phyloP scores from a whole-genome alignment of 1,140 invertebrate genomes.

The Eciton burchellii region DNA sequence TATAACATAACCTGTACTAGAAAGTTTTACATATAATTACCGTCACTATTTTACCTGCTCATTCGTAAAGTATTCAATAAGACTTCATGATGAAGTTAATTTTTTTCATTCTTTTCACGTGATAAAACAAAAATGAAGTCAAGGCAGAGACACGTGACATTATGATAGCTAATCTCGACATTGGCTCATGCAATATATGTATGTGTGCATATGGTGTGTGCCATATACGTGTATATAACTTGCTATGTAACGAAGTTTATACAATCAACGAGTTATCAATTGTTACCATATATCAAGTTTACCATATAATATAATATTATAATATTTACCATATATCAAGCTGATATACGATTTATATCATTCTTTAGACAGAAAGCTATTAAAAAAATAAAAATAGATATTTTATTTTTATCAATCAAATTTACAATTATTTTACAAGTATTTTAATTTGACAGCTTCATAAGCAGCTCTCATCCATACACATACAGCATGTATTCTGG shows the following conservation, averaged over 20 bases:
- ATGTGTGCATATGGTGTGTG: background rate
- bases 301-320: background rate
- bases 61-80: conserved; percentile 36
- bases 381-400: background rate
- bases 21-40: background rate
- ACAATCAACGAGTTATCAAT: conserved; percentile 32
- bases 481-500: conserved; percentile 87
- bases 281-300: background rate
- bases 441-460: conserved; percentile 84
- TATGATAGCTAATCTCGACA: conserved; percentile 66
- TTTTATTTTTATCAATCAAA: conserved; percentile 16
- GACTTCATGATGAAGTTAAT: conserved; percentile 46
- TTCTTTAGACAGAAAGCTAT: background rate
- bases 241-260: conserved; percentile 42
- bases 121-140: conserved; percentile 72
- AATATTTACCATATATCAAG: background rate
- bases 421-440: background rate
- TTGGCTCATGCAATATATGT: conserved; percentile 12
- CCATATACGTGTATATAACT: background rate
- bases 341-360: background rate
- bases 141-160: conserved; percentile 69
- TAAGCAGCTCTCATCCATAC: conserved; percentile 87
- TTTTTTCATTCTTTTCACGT: conserved; percentile 73
- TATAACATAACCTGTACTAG: conserved; percentile 61
- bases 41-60: conserved; percentile 39